Evolutionary conservation across 2,888 invertebrate genomes (phyloP).

Genomic region (Lasioglossum calceatum): DNA sequence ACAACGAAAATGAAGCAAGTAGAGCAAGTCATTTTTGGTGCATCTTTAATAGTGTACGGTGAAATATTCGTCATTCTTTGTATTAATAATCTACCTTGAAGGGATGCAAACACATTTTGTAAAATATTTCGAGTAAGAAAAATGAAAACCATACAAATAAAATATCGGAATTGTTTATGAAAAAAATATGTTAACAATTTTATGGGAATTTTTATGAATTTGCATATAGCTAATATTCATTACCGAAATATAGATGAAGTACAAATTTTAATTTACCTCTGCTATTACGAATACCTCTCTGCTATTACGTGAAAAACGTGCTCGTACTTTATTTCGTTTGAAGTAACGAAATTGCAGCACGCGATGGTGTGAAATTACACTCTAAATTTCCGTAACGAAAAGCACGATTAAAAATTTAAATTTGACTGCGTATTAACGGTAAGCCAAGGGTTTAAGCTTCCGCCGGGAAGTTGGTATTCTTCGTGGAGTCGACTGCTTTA

Average conservation of each 20-base stretch:
- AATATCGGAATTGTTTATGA: background rate
- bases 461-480: constrained; percentile 53
- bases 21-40: too few relatives aligned
- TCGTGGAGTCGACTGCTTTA: constrained; percentile 48
- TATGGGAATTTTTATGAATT: background rate
- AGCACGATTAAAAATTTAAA: constrained; percentile 2
- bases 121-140: too few relatives aligned
- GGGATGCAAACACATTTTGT: too few relatives aligned
- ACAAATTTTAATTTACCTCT: background rate
- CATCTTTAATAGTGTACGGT: too few relatives aligned
- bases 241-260: background rate
- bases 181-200: background rate
- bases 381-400: background rate
- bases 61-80: too few relatives aligned
- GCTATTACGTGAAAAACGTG: background rate
- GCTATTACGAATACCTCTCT: background rate
- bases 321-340: background rate
- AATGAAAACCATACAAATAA: background rate
- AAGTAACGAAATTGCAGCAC: background rate
- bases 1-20: too few relatives aligned
- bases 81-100: too few relatives aligned
- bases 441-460: constrained; percentile 41
- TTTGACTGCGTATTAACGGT: constrained; percentile 30
- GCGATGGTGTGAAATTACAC: background rate
- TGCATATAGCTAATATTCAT: background rate